Evolutionary conservation across 35 echinoderm and acorn worm species (phyloP).

Genomic region (Stichopus chloronotus): DNA sequence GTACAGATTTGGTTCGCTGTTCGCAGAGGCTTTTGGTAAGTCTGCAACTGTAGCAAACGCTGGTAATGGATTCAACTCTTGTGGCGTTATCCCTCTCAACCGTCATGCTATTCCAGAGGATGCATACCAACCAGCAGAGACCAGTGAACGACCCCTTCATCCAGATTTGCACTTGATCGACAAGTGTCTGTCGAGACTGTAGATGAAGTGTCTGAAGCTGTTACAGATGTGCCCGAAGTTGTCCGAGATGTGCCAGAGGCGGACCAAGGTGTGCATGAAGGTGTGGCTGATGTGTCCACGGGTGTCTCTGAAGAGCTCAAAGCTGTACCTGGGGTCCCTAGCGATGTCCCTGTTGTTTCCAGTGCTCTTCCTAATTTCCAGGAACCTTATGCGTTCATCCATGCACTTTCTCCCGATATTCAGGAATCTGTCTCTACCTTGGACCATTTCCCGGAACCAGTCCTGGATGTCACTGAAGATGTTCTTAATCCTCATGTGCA

Average conservation of each 20-base stretch:
- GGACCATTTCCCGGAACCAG: background rate
- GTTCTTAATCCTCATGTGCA: background rate
- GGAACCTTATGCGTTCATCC: too few relatives aligned
- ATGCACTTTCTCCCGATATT: too few relatives aligned
- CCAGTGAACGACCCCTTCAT: background rate
- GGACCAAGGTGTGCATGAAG: background rate
- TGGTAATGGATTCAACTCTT: conserved; percentile 40
- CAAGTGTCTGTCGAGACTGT: background rate
- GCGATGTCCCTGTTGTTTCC: too few relatives aligned
- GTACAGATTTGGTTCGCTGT: conserved; percentile 54
- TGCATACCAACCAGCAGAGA: background rate
- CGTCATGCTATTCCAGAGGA: conserved; percentile 57
- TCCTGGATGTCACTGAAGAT: background rate
- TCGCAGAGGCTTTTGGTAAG: conserved; percentile 56
- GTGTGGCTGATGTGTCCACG: background rate
- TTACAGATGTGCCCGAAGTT: background rate
- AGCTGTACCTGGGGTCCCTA: too few relatives aligned
- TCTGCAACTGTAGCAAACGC: conserved; percentile 54
- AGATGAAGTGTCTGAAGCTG: background rate
- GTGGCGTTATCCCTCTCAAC: conserved; percentile 62
- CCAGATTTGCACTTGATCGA: background rate
- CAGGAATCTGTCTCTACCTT: background rate
- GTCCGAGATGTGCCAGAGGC: background rate
- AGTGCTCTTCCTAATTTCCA: too few relatives aligned
- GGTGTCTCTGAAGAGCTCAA: too few relatives aligned